Base-by-base conservation (phyloP, 2,113 vertebrate genomes). In the Hipposideros armiger region DNA sequence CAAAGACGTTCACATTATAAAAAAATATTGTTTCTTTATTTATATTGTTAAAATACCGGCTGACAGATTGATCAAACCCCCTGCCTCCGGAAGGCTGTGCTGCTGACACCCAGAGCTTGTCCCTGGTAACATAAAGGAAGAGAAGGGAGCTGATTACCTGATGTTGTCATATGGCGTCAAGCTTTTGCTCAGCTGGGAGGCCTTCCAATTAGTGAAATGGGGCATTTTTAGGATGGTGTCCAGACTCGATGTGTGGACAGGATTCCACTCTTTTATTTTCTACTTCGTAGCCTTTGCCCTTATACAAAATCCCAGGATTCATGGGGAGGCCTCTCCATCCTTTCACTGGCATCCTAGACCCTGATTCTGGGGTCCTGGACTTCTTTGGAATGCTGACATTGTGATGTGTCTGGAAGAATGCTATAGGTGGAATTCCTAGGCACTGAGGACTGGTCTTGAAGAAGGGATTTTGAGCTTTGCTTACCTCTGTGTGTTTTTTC, bases 321-420 rank as follows among this genome's bases (percentile, higher is more conserved):
- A 5, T 47, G 40, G 76, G 58, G 16, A 40, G 78, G 13, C 3
- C 36, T 94, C 40, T 89, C 82, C 86, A 70, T 76, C 4, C 45
- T 93, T 94, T 86, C 56, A 69, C 86, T 86, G 47, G 83, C 24
- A 77, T 73, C n/a, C 67, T 64, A 91, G 70, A 86, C 54, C 28
- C 66, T 67, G 69, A 45, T 62, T 62, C 91, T 14, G 16, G 40
- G 47, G 16, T 11, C 36, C 36, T 32, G 17, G 45, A 11, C 30
- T 60, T 36, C 54, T 67, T 95, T 54, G 76, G 97, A 90, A 90
- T 87, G 66, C 66, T 58, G 58, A 81, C 90, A 92, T 95, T 97
- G 28, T 87, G 87, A 90, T 42, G 74, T 16, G 54, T n/a, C 20
- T 50, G 45, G 45, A 47, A 95, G 91, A 50, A 32, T n/a, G 22